Conservation (phyloP, 1,140 invertebrate genomes). For the Diorhabda elongata region DNA sequence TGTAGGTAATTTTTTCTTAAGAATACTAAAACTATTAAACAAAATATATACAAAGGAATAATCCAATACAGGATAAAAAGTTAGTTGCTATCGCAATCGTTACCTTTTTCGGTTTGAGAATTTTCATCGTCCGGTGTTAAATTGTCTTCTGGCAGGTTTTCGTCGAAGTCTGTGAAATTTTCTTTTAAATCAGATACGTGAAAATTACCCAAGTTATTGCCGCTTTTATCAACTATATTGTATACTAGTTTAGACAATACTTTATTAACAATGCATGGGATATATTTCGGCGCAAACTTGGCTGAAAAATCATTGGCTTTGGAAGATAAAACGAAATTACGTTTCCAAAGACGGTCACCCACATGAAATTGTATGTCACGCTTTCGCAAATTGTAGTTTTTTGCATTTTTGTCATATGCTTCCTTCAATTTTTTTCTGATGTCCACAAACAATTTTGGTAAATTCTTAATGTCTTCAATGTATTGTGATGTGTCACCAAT, state of each 20-base stretch:
- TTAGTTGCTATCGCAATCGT: too few species aligned
- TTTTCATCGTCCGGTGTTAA: background rate
- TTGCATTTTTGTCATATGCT: constrained; percentile 20
- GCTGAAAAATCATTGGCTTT: constrained; percentile 21
- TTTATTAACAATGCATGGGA: constrained; percentile 22
- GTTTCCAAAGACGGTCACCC: constrained; percentile 25
- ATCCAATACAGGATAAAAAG: too few species aligned
- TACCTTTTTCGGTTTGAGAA: too few species aligned
- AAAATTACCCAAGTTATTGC: constrained; percentile 22
- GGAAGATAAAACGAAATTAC: constrained; percentile 24
- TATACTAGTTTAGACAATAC: constrained; percentile 23
- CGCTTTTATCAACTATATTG: constrained; percentile 16
- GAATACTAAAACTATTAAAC: too few species aligned
- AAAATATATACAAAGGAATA: too few species aligned
- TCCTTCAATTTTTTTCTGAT: constrained; percentile 15
- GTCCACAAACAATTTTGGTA: constrained; percentile 18
- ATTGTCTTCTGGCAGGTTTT: constrained; percentile 2
- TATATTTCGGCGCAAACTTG: constrained; percentile 29
- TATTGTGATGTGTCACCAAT: constrained; percentile 14
- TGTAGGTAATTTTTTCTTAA: too few species aligned
- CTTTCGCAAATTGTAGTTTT: constrained; percentile 25
- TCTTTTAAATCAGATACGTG: constrained; percentile 29
- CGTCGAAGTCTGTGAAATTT: constrained; percentile 16
- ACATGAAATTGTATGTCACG: constrained; percentile 19
- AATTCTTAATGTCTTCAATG: constrained; percentile 9